A percentile compares a stretch with the other conserved stretches of the same genome.
Evolutionary conservation across 2,113 vertebrate species (phyloP).

Genomic region (Felis catus): F.catus_Fca126_mat1.0 CM031417.1:107060501-107061000

Average conservation of each 20-base stretch:
- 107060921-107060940: not conserved
- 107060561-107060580: slow-evolving; percentile 79
- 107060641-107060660: slow-evolving; percentile 75
- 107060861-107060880: not conserved
- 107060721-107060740: slow-evolving; percentile 53
- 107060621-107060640: slow-evolving; percentile 72
- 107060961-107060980: not conserved
- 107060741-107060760: slow-evolving; percentile 50
- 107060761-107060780: slow-evolving; percentile 15
- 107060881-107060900: not conserved
- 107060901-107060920: slow-evolving; percentile 38
- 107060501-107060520: slow-evolving; percentile 80
- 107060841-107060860: slow-evolving; percentile 37
- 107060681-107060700: slow-evolving; percentile 56
- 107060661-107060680: slow-evolving; percentile 71
- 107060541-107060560: slow-evolving; percentile 80
- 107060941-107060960: not conserved
- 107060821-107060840: not conserved
- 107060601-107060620: slow-evolving; percentile 80
- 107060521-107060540: slow-evolving; percentile 80
- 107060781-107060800: slow-evolving; percentile 55
- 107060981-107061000: not conserved
- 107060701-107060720: slow-evolving; percentile 61
- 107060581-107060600: slow-evolving; percentile 74
- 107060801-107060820: not conserved